Conservation (phyloP, 2,888 invertebrate genomes). For the Nephrotoma flavescens region DNA sequence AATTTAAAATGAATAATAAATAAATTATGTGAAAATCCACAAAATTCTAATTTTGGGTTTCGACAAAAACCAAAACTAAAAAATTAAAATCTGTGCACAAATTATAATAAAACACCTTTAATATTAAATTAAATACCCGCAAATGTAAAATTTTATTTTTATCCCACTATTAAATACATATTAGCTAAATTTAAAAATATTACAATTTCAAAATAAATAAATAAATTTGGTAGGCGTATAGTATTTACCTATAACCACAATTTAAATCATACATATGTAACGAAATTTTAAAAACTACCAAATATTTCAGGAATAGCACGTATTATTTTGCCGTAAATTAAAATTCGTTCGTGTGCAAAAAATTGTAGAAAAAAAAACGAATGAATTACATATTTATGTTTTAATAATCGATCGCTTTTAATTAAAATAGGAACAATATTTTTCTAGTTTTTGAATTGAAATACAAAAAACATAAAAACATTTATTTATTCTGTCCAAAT, state of each 20-base stretch:
- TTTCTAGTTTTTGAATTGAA: background rate
- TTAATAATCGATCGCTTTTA: background rate
- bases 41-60: background rate
- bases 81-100: background rate
- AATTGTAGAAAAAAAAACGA: background rate
- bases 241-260: background rate
- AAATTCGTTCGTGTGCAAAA: background rate
- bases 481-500: background rate
- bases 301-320: background rate
- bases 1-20: background rate
- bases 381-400: background rate
- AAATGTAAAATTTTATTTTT: background rate
- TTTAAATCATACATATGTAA: background rate
- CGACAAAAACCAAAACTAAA: too few species aligned
- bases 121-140: background rate
- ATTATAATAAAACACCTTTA: background rate
- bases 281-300: background rate
- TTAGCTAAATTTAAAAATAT: background rate
- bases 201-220: background rate
- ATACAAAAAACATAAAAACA: background rate
- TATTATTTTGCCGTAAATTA: background rate
- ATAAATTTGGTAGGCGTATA: background rate
- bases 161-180: background rate
- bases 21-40: background rate
- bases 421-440: background rate